A percentile compares a stretch with the other conserved stretches of the same genome.
These are phyloP conservation scores for Rhopalosiphum nymphaeae DNA, from an alignment of 2,888 invertebrate genomes.

Conservation along the genomic window DNA sequence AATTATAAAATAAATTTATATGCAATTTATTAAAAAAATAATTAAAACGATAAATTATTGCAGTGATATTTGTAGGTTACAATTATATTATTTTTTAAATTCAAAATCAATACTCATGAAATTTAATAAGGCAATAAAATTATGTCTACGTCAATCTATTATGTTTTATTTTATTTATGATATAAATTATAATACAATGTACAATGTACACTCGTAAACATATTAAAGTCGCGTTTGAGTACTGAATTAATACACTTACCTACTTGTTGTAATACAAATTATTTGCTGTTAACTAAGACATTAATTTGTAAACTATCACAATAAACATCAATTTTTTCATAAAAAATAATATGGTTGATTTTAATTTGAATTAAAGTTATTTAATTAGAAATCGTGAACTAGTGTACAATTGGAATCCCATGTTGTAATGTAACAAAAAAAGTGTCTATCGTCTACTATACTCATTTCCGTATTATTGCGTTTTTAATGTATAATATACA, in stretches of 20 bases:
- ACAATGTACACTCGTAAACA: background rate
- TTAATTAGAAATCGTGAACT: background rate
- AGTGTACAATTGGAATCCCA: background rate
- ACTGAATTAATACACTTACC: background rate
- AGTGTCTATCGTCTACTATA: background rate
- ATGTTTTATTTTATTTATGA: background rate
- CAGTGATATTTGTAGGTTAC: background rate
- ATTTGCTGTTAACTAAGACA: background rate
- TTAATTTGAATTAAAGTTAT: background rate
- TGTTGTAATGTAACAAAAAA: background rate
- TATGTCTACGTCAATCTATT: background rate
- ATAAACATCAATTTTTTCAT: background rate
- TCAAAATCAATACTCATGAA: background rate
- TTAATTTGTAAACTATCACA: background rate
- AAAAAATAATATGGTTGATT: background rate
- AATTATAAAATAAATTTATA: background rate
- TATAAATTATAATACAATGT: background rate
- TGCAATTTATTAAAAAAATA: background rate
- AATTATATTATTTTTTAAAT: background rate
- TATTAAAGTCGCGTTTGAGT: background rate
- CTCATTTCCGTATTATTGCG: background rate
- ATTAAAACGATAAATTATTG: too few relatives aligned
- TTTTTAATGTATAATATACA: background rate
- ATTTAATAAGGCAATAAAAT: background rate
- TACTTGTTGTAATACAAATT: background rate